These are phyloP conservation scores for Natator depressus DNA, from an alignment of 2,113 vertebrate genomes.

Conservation along the genomic window DNA sequence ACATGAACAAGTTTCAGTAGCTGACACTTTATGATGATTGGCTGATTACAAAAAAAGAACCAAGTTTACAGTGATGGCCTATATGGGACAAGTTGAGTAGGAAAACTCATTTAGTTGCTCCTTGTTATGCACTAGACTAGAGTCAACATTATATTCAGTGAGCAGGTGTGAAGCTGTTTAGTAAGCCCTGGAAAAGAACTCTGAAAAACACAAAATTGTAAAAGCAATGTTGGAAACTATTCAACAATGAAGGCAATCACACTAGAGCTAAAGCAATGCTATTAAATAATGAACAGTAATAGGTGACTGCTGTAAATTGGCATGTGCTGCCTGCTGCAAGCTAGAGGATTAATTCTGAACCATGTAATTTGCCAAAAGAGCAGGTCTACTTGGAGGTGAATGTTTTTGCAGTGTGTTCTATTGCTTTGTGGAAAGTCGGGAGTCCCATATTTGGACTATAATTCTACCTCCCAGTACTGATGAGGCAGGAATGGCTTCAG, in stretches of 20 bases:
- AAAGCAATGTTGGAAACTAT: conserved; percentile 1
- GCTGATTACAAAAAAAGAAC: background rate
- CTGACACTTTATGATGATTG: background rate
- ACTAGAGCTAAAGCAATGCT: conserved; percentile 7
- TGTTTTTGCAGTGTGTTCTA: background rate
- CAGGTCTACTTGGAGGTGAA: background rate
- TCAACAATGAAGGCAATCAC: conserved; percentile 14
- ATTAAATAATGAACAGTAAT: conserved; percentile 67
- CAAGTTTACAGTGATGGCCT: background rate
- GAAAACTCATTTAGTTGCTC: background rate
- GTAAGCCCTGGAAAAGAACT: conserved; percentile 23
- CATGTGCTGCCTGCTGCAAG: conserved; percentile 53
- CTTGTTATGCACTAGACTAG: background rate
- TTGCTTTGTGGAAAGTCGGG: background rate
- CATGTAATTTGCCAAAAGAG: conserved; percentile 55
- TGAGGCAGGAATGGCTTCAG: background rate
- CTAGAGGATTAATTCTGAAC: conserved; percentile 42
- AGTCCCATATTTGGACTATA: background rate
- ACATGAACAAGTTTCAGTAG: background rate
- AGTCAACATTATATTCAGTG: conserved; percentile 49
- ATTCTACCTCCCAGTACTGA: conserved; percentile 26
- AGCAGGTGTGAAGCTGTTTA: conserved; percentile 69
- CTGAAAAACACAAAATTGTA: conserved; percentile 27
- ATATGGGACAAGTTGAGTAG: background rate
- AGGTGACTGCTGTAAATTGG: conserved; percentile 38